Evolutionary conservation across 2,797 vertebrate species (phyloP).

Genomic region (Rhinella marina): DNA sequence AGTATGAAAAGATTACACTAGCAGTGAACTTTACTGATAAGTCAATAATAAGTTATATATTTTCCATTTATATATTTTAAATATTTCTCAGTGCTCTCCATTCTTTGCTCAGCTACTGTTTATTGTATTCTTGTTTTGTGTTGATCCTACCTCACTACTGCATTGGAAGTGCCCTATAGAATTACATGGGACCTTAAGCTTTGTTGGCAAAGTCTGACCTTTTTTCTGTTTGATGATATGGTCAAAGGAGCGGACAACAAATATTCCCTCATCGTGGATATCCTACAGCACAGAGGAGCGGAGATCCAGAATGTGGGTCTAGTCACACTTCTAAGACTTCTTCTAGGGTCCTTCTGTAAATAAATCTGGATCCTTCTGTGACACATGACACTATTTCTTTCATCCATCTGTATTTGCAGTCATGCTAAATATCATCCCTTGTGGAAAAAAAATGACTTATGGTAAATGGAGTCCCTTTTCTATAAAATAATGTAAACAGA

Average conservation of each 20-base stretch:
- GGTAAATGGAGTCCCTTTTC: neutral
- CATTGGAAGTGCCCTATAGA: neutral
- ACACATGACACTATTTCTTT: neutral
- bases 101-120: too few species aligned
- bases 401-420: neutral
- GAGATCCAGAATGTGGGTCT: neutral
- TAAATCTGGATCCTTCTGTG: neutral
- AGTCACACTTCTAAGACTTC: neutral
- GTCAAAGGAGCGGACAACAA: too few species aligned
- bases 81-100: too few species aligned
- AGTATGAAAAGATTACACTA: too few species aligned
- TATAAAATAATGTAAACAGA: constrained; percentile 4
- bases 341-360: neutral
- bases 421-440: neutral
- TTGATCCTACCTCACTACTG: neutral
- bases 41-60: too few species aligned
- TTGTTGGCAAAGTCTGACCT: too few species aligned
- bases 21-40: too few species aligned
- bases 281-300: neutral
- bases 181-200: too few species aligned
- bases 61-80: too few species aligned
- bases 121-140: neutral
- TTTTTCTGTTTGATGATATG: too few species aligned
- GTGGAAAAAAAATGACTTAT: neutral
- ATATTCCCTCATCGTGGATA: too few species aligned